phyloP scores from a whole-genome alignment of 2,888 invertebrate genomes.

The Hydrotaea cyrtoneurina region DNA sequence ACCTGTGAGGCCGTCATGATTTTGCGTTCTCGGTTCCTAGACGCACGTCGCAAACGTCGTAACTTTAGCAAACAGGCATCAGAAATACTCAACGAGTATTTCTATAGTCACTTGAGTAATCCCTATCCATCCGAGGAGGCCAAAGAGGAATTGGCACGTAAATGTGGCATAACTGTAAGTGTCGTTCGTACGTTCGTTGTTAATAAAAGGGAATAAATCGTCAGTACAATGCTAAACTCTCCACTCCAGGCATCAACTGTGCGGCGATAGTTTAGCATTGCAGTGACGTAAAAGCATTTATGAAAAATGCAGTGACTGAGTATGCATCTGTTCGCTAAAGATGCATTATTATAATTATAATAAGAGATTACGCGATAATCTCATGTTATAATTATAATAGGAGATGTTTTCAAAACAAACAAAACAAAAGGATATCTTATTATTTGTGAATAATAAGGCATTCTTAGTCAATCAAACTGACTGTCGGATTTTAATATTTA shows the following conservation, averaged over 20 bases:
- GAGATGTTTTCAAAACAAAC: conserved; percentile 18
- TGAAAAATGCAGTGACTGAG: conserved; percentile 23
- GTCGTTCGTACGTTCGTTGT: conserved; percentile 31
- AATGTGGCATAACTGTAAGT: conserved; percentile 97
- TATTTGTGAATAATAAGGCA: background rate
- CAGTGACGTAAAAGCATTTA: conserved; percentile 8
- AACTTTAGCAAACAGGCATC: conserved; percentile 99
- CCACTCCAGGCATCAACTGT: background rate
- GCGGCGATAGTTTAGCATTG: background rate
- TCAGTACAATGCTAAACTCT: conserved; percentile 7
- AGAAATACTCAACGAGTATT: conserved; percentile 99
- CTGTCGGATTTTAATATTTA: background rate
- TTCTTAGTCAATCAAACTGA: background rate
- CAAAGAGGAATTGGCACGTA: conserved; percentile 99
- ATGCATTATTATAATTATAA: conserved; percentile 32
- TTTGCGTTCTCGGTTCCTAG: conserved; percentile 87
- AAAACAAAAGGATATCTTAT: background rate
- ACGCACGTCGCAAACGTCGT: conserved; percentile 93
- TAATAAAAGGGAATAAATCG: conserved; percentile 21
- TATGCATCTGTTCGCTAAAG: conserved; percentile 32
- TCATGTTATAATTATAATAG: conserved; percentile 32
- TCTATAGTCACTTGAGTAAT: conserved; percentile 99
- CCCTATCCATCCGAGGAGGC: conserved; percentile 99
- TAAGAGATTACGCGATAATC: conserved; percentile 7
- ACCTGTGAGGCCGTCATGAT: conserved; percentile 99